Evolutionary conservation across 2,888 invertebrate genomes (phyloP).

Genomic region (Meliscaeva auricollis): DNA sequence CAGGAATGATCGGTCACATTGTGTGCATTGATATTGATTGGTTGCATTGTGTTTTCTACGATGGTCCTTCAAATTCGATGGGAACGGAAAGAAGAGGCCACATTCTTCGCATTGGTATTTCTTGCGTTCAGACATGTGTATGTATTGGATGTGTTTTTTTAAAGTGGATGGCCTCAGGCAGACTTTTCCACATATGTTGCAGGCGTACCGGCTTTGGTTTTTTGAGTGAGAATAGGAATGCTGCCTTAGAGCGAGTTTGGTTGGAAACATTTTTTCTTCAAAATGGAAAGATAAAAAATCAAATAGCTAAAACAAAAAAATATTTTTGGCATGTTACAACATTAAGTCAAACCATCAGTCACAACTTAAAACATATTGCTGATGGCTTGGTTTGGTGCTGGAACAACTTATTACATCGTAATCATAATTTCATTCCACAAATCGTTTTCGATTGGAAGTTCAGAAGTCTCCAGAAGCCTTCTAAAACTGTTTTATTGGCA

Average conservation of each 20-base stretch:
- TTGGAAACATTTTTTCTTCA: slow-evolving; percentile 35
- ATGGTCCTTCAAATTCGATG: slow-evolving; percentile 56
- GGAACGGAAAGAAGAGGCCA: slow-evolving; percentile 59
- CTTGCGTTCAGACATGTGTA: slow-evolving; percentile 48
- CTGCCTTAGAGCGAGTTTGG: slow-evolving; percentile 20
- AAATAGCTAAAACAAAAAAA: no score
- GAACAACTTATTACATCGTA: no score
- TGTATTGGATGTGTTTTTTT: slow-evolving; percentile 50
- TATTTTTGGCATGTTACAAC: no score
- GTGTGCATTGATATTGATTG: slow-evolving; percentile 46
- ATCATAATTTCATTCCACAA: no score
- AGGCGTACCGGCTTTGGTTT: slow-evolving; percentile 15
- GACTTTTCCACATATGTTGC: slow-evolving; percentile 55
- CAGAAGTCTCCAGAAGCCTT: no score
- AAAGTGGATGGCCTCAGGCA: slow-evolving; percentile 40
- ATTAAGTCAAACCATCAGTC: no score
- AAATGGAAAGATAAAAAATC: background rate
- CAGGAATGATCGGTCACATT: slow-evolving; percentile 58
- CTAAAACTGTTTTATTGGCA: no score
- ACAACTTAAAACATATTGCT: no score
- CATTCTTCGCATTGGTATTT: slow-evolving; percentile 70
- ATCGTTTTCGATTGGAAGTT: no score
- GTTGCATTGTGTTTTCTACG: slow-evolving; percentile 50
- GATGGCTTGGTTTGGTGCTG: no score
- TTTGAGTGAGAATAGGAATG: slow-evolving; percentile 27